These are phyloP conservation scores for Chrysomela aeneicollis DNA, from an alignment of 2,888 invertebrate genomes.

Conservation along the genomic window DNA sequence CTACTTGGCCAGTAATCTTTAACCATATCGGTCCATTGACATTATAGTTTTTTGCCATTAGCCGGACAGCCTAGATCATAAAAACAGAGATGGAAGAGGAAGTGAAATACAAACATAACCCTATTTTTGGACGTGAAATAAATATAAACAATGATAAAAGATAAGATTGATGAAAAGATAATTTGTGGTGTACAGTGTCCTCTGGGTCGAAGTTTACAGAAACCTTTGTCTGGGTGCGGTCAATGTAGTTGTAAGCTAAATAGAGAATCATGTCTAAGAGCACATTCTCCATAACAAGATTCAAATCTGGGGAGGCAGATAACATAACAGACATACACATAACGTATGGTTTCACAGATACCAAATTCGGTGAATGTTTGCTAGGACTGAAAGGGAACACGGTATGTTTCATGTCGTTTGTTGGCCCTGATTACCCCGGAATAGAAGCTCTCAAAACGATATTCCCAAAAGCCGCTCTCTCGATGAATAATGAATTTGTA, in stretches of 20 bases:
- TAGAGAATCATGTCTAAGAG: background rate
- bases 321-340: slow-evolving; percentile 23
- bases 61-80: too few species aligned
- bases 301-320: background rate
- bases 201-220: too few species aligned
- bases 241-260: background rate
- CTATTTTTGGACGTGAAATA: background rate
- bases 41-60: too few species aligned
- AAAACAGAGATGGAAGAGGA: background rate
- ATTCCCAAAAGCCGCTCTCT: slow-evolving; percentile 50
- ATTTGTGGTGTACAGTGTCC: too few species aligned
- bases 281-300: background rate
- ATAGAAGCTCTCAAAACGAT: slow-evolving; percentile 43
- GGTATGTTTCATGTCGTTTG: slow-evolving; percentile 48
- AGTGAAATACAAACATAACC: background rate
- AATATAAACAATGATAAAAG: too few species aligned
- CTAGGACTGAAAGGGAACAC: slow-evolving; percentile 45
- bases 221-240: background rate
- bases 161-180: too few species aligned
- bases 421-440: slow-evolving; percentile 37
- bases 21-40: too few species aligned
- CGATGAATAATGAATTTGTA: slow-evolving; percentile 42
- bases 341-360: slow-evolving; percentile 42
- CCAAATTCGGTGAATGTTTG: slow-evolving; percentile 51
- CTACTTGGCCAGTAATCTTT: too few species aligned